phyloP scores from a whole-genome alignment of 1,140 invertebrate genomes.

The Zophobas morio region DNA sequence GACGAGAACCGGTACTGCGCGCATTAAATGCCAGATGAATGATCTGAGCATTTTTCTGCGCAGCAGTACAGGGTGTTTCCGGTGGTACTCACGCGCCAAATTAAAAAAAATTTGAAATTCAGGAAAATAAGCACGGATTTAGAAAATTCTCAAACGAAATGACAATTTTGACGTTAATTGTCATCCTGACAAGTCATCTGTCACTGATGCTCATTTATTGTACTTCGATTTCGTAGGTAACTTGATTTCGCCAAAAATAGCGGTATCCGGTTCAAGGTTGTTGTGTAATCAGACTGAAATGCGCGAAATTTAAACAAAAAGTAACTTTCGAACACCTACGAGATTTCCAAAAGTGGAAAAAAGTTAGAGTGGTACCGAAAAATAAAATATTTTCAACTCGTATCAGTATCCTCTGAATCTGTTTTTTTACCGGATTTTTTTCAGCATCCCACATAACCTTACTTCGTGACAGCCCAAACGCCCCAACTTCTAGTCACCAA shows the following conservation, averaged over 20 bases:
- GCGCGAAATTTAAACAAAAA: not conserved
- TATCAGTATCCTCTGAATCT: too few relatives aligned
- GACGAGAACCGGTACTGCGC: slow-evolving; percentile 49
- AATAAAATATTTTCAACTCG: too few relatives aligned
- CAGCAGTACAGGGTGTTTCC: slow-evolving; percentile 1
- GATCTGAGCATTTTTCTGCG: slow-evolving; percentile 13
- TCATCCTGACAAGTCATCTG: not conserved
- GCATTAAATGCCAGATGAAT: slow-evolving; percentile 38
- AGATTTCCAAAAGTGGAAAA: too few relatives aligned
- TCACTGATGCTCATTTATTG: not conserved
- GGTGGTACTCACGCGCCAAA: not conserved
- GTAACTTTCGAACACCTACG: too few relatives aligned
- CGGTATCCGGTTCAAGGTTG: not conserved
- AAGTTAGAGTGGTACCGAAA: too few relatives aligned
- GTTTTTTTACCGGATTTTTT: too few relatives aligned
- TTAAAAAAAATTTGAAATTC: not conserved
- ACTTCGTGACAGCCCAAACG: too few relatives aligned
- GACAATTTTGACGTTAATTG: not conserved
- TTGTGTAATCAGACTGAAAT: not conserved
- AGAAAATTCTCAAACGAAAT: too few relatives aligned
- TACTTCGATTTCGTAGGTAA: not conserved
- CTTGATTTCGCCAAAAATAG: not conserved
- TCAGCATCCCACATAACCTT: too few relatives aligned
- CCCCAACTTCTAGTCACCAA: too few relatives aligned
- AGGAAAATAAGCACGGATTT: too few relatives aligned